Percentiles rank a stretch among this genome's conserved stretches.
Evolutionary conservation across 2,888 invertebrate genomes (phyloP).

Genomic region (Aleiodes leptofemur): DNA sequence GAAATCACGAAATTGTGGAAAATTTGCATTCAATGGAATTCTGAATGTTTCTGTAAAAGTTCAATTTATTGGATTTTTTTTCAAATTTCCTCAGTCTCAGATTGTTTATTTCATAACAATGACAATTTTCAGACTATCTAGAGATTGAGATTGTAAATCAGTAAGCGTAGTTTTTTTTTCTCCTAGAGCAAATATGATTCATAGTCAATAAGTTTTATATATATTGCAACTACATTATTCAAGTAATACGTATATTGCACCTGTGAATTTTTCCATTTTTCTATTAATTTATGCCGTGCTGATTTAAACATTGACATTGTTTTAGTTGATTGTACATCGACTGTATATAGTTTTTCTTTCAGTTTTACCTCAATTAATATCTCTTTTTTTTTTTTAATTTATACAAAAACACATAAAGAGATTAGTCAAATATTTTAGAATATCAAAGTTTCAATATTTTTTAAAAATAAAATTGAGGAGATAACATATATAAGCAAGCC

Average conservation of each 20-base stretch:
- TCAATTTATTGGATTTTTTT: not conserved
- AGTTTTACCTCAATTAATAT: not conserved
- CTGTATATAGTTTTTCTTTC: conserved; percentile 29
- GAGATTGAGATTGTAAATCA: conserved; percentile 19
- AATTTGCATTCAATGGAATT: not conserved
- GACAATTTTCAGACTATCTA: conserved; percentile 2
- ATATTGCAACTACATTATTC: not conserved
- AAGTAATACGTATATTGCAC: too few relatives aligned
- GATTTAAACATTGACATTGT: conserved; percentile 7
- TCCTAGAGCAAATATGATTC: not conserved
- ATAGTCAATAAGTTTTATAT: conserved; percentile 6
- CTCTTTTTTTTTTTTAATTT: not conserved
- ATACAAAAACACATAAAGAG: not conserved
- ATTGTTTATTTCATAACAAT: conserved; percentile 8
- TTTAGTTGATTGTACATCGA: conserved; percentile 55
- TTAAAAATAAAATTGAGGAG: too few relatives aligned
- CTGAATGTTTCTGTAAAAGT: not conserved
- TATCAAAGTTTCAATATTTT: conserved; percentile 25
- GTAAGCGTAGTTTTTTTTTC: conserved; percentile 16
- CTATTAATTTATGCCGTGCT: conserved; percentile 5
- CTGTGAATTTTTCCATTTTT: not conserved
- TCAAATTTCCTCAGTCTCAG: conserved; percentile 3
- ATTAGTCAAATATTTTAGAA: conserved; percentile 1
- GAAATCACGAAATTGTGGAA: conserved; percentile 9
- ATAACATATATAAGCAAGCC: too few relatives aligned